A percentile compares a stretch with the other conserved stretches of the same genome.
Conservation (phyloP, 2,888 invertebrate species). For the Heliconius erato region DNA sequence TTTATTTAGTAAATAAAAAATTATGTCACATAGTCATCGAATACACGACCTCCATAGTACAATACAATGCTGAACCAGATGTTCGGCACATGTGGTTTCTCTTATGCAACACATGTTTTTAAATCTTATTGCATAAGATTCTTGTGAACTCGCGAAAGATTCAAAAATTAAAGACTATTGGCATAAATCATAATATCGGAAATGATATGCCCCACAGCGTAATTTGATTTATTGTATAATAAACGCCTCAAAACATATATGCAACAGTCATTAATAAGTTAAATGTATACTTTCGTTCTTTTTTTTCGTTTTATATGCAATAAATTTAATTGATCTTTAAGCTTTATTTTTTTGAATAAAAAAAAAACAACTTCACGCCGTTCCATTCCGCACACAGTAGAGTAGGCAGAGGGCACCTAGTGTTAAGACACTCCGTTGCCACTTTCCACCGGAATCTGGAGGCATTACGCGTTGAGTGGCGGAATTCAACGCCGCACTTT, state of each 20-base stretch:
- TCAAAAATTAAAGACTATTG: slow-evolving; percentile 18
- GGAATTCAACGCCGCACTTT: neutral
- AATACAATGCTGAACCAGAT: slow-evolving; percentile 15
- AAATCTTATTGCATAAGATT: slow-evolving; percentile 8
- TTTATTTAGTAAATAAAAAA: neutral
- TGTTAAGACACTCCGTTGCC: neutral
- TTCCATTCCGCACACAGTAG: neutral
- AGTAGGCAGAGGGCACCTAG: neutral
- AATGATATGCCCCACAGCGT: slow-evolving; percentile 23
- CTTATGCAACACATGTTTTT: slow-evolving; percentile 6
- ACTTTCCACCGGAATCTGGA: neutral
- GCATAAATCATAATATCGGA: slow-evolving; percentile 33
- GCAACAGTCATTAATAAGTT: slow-evolving; percentile 11
- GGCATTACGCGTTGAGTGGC: neutral
- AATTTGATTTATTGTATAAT: slow-evolving; percentile 24
- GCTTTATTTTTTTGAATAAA: neutral
- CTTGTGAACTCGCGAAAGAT: slow-evolving; percentile 17
- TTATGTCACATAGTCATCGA: neutral
- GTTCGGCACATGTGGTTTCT: neutral
- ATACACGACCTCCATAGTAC: slow-evolving; percentile 3
- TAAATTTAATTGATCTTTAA: neutral
- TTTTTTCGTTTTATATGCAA: neutral
- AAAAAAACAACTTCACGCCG: neutral
- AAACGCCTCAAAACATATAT: slow-evolving; percentile 22
- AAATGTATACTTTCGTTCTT: slow-evolving; percentile 1